Conservation (phyloP, 2,888 invertebrate species). For the Aquatica leii region DNA sequence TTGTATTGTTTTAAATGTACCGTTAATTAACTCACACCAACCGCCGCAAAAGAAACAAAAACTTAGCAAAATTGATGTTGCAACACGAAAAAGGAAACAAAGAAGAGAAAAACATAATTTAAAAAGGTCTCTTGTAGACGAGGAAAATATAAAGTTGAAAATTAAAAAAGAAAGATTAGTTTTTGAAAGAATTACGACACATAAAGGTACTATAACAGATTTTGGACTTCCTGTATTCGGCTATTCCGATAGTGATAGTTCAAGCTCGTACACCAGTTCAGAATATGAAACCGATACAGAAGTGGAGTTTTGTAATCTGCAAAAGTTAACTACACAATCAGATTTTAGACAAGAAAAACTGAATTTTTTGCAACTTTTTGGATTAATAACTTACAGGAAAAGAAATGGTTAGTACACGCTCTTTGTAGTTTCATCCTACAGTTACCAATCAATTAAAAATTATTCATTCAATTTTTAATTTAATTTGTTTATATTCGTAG, state of each 20-base stretch:
- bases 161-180: conserved; percentile 25
- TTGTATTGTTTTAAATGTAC: conserved; percentile 56
- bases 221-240: conserved; percentile 55
- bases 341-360: conserved; percentile 65
- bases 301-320: conserved; percentile 65
- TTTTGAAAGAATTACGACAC: conserved; percentile 31
- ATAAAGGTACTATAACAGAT: conserved; percentile 41
- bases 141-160: conserved; percentile 22
- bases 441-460: too few species aligned
- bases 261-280: conserved; percentile 63
- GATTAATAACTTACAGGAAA: conserved; percentile 67
- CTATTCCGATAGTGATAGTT: conserved; percentile 58
- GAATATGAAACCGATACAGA: conserved; percentile 63
- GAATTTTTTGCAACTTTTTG: conserved; percentile 70
- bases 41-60: conserved; percentile 51
- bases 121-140: conserved; percentile 32
- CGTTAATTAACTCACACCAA: conserved; percentile 48
- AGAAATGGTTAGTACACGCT: conserved; percentile 66
- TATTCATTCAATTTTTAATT: too few species aligned
- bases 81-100: conserved; percentile 53
- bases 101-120: conserved; percentile 41
- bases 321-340: conserved; percentile 61
- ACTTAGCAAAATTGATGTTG: conserved; percentile 60
- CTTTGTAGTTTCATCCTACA: too few species aligned
- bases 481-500: too few species aligned